These are phyloP conservation scores for Lerista edwardsae DNA, from an alignment of 2,797 vertebrate species.

Conservation along the genomic window DNA sequence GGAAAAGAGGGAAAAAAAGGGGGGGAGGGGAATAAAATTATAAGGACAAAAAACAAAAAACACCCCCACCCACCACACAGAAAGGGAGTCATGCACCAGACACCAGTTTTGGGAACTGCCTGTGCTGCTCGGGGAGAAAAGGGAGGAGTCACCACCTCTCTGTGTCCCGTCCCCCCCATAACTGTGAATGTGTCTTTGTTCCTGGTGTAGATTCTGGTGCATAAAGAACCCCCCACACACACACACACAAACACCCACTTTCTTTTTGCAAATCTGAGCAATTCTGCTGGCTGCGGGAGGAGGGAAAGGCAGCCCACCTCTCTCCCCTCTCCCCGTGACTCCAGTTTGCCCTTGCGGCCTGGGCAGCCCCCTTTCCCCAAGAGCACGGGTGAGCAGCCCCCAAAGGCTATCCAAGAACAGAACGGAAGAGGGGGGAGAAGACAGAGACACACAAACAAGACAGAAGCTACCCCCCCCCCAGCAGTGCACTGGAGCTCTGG, in stretches of 20 bases:
- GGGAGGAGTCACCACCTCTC: too few species aligned
- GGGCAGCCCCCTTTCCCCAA: neutral
- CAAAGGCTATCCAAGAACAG: too few species aligned
- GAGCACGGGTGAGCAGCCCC: too few species aligned
- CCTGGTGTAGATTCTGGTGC: neutral
- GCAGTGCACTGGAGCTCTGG: too few species aligned
- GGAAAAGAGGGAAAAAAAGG: neutral
- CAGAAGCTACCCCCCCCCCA: too few species aligned
- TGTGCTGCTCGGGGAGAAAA: neutral
- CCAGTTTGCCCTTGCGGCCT: neutral
- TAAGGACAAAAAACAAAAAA: neutral
- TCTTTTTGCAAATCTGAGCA: neutral
- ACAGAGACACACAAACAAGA: neutral
- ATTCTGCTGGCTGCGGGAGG: neutral
- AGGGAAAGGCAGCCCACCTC: too few species aligned
- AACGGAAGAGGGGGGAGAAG: neutral
- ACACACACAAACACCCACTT: too few species aligned
- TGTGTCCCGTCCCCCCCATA: too few species aligned
- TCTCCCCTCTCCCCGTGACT: rapidly evolving
- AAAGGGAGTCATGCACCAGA: neutral
- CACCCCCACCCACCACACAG: neutral
- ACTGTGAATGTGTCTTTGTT: neutral
- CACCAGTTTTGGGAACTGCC: neutral
- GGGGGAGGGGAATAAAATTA: neutral
- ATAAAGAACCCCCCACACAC: neutral